Percentiles rank a stretch among this genome's conserved stretches.
These are phyloP conservation scores for Scelioninae gen. 1 DNA, from an alignment of 2,888 invertebrate genomes.

Conservation along the genomic window DNA sequence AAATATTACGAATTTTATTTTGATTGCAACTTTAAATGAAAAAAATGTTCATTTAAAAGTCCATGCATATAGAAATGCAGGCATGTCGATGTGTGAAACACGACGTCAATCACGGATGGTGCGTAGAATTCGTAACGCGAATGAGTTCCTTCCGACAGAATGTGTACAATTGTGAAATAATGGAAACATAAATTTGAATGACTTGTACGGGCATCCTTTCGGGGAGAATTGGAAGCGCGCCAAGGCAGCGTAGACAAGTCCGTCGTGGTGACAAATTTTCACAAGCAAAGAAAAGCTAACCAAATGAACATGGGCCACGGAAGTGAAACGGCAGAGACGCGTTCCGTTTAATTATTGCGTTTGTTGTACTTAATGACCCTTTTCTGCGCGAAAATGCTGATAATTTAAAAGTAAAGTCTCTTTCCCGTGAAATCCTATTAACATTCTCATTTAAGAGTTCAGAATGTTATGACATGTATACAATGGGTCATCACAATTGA, in stretches of 20 bases:
- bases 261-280: slow-evolving; percentile 72
- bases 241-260: slow-evolving; percentile 74
- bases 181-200: slow-evolving; percentile 77
- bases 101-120: slow-evolving; percentile 15
- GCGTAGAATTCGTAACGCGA: slow-evolving; percentile 9
- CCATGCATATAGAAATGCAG: not conserved
- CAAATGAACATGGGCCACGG: slow-evolving; percentile 57
- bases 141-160: slow-evolving; percentile 40
- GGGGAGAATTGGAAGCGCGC: slow-evolving; percentile 76
- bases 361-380: slow-evolving; percentile 63
- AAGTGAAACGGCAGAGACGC: slow-evolving; percentile 55
- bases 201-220: slow-evolving; percentile 73
- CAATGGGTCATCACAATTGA: not conserved
- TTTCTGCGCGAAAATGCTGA: slow-evolving; percentile 49
- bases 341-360: slow-evolving; percentile 65
- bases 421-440: slow-evolving; percentile 12
- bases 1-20: no score
- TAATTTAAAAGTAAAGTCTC: slow-evolving; percentile 34
- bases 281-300: slow-evolving; percentile 69
- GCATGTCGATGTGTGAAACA: slow-evolving; percentile 1
- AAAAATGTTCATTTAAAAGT: no score
- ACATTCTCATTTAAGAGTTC: slow-evolving; percentile 2
- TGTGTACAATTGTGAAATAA: slow-evolving; percentile 74
- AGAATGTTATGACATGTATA: slow-evolving; percentile 2
- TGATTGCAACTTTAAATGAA: no score